phyloP scores from a whole-genome alignment of 2,888 invertebrate species.

The Allolobophora icterica region DNA sequence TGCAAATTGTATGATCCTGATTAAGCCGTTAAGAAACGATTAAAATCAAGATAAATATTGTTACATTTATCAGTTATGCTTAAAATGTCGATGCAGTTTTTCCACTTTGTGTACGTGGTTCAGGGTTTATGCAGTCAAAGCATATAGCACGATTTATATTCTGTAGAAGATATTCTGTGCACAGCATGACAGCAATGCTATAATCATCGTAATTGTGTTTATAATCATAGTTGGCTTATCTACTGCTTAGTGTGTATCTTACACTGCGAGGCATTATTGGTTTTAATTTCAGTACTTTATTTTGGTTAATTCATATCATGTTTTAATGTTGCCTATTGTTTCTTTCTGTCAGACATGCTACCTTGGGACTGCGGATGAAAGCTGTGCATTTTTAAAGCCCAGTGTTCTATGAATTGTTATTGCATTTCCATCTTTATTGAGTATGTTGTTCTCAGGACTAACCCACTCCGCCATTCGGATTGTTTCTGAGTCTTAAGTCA shows the following conservation, averaged over 20 bases:
- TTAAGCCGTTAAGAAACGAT: neutral
- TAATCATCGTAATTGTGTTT: neutral
- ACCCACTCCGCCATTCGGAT: too few species aligned
- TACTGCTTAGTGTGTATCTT: neutral
- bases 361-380: neutral
- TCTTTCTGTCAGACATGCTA: neutral
- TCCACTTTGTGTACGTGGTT: neutral
- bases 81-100: neutral
- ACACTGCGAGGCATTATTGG: neutral
- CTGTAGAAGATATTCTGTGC: neutral
- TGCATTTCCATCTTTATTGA: too few species aligned
- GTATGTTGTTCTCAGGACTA: neutral
- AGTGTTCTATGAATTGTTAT: neutral
- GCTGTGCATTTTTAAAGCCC: neutral
- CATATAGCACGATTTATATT: neutral
- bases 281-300: neutral
- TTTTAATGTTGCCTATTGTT: neutral
- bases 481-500: neutral
- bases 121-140: neutral
- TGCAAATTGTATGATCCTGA: neutral
- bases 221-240: neutral
- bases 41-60: neutral
- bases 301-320: neutral
- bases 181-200: neutral
- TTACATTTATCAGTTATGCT: conserved; percentile 3